Base-by-base conservation (phyloP, 2,888 invertebrate species). In the Gryllus longicercus region DNA sequence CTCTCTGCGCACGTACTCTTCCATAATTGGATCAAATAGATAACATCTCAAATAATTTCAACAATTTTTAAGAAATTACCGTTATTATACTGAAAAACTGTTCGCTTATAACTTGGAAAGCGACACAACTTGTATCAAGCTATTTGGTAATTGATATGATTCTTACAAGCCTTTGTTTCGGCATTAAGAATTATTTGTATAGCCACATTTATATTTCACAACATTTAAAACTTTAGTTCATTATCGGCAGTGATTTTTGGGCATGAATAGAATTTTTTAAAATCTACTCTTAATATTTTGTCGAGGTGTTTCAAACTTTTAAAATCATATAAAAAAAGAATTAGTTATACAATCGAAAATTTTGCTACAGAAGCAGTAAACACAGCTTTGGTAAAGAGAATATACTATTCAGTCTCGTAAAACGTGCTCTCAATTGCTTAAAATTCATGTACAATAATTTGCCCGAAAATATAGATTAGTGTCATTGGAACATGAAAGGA, bases 121-220 rank as follows among this genome's bases (percentile, higher is more conserved):
- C 77, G 5, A 77, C 11, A 77, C 49, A 23, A 77, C 49, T 77
- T 77, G 4, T 77, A 38, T 11, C 49, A 50, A 63, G 3, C 63
- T 3, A 2, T 63, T 63, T 63, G 18, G 63, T 63, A 63, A 77
- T 50, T 50, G 77, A 5, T 77, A 77, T 10, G 77, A 51, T 77
- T 38, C 77, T 38, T 77, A 77, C 50, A 49, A 77, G 49, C 77
- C 2, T 77, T 77, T 77, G 49, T 77, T 77, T 77, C 77, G 11
- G 50, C 25, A 77, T 63, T 63, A 63, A 63, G 2, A 63, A 63
- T 63, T 63, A 2, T 63, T 63, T 63, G 2, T 16, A 5, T 5
- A 63, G 63, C 18, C 5, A 5, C 77, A 77, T 77, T 5, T 77
- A 11, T 49, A 77, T 11, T 77, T 38, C 38, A 77, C 77, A 77